Evolutionary conservation across 2,113 vertebrate genomes (phyloP).

Genomic region (Centrocercus urophasianus): DNA sequence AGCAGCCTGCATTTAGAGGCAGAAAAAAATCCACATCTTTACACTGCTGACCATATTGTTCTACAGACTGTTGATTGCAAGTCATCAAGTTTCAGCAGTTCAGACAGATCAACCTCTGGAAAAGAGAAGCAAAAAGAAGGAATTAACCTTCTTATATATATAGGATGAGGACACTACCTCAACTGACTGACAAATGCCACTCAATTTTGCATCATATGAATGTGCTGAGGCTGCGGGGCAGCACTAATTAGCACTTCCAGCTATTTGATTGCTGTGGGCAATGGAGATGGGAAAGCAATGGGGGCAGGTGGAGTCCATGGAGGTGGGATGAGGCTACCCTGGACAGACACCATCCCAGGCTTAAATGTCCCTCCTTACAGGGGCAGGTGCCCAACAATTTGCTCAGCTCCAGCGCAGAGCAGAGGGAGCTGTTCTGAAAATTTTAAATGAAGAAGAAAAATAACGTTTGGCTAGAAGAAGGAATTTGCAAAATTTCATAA

Average conservation of each 20-base stretch:
- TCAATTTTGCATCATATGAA: slow-evolving; percentile 15
- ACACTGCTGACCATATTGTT: slow-evolving; percentile 57
- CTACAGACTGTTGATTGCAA: slow-evolving; percentile 68
- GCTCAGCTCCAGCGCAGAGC: not conserved
- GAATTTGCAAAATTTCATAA: slow-evolving; percentile 22
- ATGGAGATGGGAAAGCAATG: not conserved
- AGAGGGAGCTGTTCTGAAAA: not conserved
- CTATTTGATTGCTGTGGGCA: not conserved
- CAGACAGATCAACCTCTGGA: slow-evolving; percentile 48
- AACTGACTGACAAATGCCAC: not conserved
- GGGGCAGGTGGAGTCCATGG: not conserved
- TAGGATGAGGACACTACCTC: not conserved
- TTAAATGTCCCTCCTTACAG: not conserved
- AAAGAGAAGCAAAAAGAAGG: slow-evolving; percentile 37
- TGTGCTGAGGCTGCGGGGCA: not conserved
- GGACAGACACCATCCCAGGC: not conserved
- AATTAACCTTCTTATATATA: not conserved
- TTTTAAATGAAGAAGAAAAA: not conserved
- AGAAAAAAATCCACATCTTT: slow-evolving; percentile 71
- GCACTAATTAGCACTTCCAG: not conserved
- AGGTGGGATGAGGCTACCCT: not conserved
- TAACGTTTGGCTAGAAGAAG: not conserved
- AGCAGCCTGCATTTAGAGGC: slow-evolving; percentile 31
- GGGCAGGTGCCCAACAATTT: not conserved
- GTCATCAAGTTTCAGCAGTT: slow-evolving; percentile 55